Evolutionary conservation across 2,797 vertebrate species (phyloP).

Genomic region (Phyllotis vaccarum): DNA sequence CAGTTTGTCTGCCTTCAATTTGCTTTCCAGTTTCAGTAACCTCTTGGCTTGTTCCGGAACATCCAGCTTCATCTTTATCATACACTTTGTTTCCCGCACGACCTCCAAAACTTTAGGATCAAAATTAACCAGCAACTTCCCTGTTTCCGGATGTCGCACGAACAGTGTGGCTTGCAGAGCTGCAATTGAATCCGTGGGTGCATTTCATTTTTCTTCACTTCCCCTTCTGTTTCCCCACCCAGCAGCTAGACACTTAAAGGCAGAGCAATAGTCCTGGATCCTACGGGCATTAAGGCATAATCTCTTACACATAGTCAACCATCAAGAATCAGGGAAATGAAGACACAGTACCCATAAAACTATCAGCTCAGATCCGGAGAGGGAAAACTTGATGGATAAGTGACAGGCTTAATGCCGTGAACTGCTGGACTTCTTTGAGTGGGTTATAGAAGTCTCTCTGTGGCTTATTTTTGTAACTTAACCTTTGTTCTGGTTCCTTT

Average conservation of each 20-base stretch:
- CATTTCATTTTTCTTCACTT: neutral
- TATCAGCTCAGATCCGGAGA: neutral
- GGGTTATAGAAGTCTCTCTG: neutral
- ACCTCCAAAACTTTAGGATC: constrained; percentile 90
- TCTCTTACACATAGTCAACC: neutral
- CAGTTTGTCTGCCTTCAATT: constrained; percentile 86
- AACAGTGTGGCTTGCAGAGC: constrained; percentile 90
- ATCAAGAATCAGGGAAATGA: neutral
- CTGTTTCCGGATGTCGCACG: constrained; percentile 88
- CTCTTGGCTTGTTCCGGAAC: constrained; percentile 89
- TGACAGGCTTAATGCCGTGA: neutral
- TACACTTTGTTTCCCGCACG: constrained; percentile 90
- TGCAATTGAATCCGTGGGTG: constrained; percentile 80
- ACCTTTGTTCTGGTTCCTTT: neutral
- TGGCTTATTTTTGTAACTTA: constrained; percentile 42
- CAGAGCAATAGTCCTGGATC: neutral
- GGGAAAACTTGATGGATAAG: neutral
- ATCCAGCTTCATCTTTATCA: constrained; percentile 90
- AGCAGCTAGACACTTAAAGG: neutral
- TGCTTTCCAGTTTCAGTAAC: constrained; percentile 87
- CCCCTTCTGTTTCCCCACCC: neutral
- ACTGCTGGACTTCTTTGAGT: neutral
- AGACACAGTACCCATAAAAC: neutral
- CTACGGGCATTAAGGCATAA: neutral
- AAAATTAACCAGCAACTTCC: constrained; percentile 90